Base-by-base conservation (phyloP, 2,113 vertebrate genomes). In the Notechis scutatus region DNA sequence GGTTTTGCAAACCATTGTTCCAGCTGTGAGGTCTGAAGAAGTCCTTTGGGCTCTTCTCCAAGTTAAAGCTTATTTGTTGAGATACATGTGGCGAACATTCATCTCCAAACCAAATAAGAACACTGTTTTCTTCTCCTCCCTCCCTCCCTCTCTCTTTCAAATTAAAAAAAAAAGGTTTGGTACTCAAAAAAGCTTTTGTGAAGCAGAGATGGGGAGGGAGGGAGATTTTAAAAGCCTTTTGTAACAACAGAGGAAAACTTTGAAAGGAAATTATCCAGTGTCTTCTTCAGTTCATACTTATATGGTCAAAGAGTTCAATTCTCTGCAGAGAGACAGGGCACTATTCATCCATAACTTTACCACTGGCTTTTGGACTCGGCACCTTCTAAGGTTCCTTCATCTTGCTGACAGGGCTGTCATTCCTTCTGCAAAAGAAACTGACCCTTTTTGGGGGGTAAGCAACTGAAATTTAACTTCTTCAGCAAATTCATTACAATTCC, bases 261-360 rank as follows among this genome's bases (percentile, higher is more conserved):
- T 96, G 96, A 97, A 97, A 97, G 97, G 95, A 95, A 97, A 96
- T 97, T 96, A 98, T 97, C 97, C 94, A 95, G 96, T 97, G 95
- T 90, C 95, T 94, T 96, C 96, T 97, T 97, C 96, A 97, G 97
- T 98, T 98, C 97, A 97, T 98, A 98, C 97, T 98, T 98, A 97
- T 97, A 97, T 97, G 98, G 98, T 98, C 97, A 98, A 97, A 97
- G 96, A 96, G 97, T 98, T 98, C 94, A 96, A 91, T 96, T 98
- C 98, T 98, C 98, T 10, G 86, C 94, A 93, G 94, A 92, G 64
- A 96, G 92, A 96, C 61, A 52, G 96, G 95, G 95, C 94, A 95
- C 96, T 97, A 98, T 95, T 97, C 97, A 97, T 95, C 97, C 94
- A 91, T 97, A 98, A 98, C 97, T 97, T 96, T 96, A 97, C 97